Evolutionary conservation across 64 coral and sea anemone species (phyloP).

Genomic region (Pachyseris speciosa): DNA sequence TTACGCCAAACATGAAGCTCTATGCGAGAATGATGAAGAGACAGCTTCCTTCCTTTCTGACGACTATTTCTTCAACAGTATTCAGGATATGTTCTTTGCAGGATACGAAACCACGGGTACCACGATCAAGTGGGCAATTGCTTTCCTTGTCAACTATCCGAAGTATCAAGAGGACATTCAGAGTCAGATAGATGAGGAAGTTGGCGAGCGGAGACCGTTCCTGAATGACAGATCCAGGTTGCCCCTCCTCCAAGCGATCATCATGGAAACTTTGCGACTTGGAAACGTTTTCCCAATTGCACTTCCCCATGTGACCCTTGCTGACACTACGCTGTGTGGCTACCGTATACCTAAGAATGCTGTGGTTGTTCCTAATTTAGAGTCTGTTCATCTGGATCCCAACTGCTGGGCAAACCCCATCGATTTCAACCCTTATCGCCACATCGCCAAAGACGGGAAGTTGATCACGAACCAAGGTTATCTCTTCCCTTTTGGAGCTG

Average conservation of each 20-base stretch:
- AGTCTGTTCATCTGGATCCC: conserved; percentile 13
- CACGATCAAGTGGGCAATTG: too few relatives aligned
- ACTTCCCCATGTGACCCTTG: not conserved
- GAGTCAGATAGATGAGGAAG: conserved; percentile 18
- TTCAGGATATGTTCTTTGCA: conserved; percentile 9
- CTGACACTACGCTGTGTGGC: too few relatives aligned
- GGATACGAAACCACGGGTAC: conserved; percentile 14
- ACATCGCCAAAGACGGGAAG: conserved; percentile 6
- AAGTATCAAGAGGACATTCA: not conserved
- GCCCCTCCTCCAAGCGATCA: too few relatives aligned
- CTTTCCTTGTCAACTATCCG: too few relatives aligned
- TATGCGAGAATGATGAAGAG: not conserved
- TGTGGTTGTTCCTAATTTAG: too few relatives aligned
- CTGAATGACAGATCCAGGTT: too few relatives aligned
- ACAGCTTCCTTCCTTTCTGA: not conserved
- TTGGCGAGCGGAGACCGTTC: too few relatives aligned
- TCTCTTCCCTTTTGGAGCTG: conserved; percentile 11
- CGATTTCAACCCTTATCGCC: too few relatives aligned
- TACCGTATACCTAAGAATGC: too few relatives aligned
- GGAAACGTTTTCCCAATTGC: not conserved
- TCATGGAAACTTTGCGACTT: too few relatives aligned
- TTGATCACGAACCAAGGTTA: conserved; percentile 8
- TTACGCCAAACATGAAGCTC: conserved; percentile 22
- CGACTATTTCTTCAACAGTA: not conserved
- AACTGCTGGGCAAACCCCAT: too few relatives aligned